Evolutionary conservation across 2,888 invertebrate genomes (phyloP).

Genomic region (Leptura quadrifasciata): DNA sequence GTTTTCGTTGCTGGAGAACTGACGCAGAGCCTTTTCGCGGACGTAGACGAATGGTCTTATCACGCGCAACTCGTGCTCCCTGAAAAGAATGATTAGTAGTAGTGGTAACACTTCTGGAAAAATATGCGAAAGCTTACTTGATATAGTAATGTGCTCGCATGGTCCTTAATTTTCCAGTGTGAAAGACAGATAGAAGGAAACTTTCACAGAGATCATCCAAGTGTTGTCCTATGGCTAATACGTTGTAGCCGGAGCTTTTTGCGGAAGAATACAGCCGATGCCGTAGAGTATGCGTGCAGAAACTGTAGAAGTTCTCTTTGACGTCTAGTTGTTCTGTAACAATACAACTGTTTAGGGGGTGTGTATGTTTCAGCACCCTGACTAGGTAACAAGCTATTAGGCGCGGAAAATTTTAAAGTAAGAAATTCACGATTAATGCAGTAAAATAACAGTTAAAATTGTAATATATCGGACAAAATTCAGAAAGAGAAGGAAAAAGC

Average conservation of each 20-base stretch:
- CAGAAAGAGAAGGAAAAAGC: no score
- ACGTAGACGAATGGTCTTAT: slow-evolving; percentile 92
- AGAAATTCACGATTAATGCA: no score
- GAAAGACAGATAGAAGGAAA: slow-evolving; percentile 88
- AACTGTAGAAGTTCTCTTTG: slow-evolving; percentile 76
- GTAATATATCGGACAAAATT: no score
- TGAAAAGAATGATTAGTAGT: slow-evolving; percentile 69
- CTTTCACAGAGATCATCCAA: slow-evolving; percentile 89
- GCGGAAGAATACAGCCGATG: slow-evolving; percentile 86
- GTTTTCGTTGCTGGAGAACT: slow-evolving; percentile 84
- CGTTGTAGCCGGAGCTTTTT: slow-evolving; percentile 86
- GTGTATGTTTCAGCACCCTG: no score
- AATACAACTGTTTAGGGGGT: neutral
- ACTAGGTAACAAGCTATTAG: no score
- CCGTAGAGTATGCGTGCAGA: slow-evolving; percentile 83
- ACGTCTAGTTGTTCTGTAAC: slow-evolving; percentile 75
- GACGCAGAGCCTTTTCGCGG: slow-evolving; percentile 83
- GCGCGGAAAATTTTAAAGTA: no score
- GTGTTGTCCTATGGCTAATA: slow-evolving; percentile 91
- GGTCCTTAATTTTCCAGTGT: slow-evolving; percentile 85
- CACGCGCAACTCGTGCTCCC: slow-evolving; percentile 87
- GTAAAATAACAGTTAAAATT: no score
- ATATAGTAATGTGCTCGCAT: slow-evolving; percentile 89
- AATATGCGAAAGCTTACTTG: slow-evolving; percentile 73
- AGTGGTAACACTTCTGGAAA: neutral